Conservation (phyloP, 2,888 invertebrate species). For the Spisula subtruncata region DNA sequence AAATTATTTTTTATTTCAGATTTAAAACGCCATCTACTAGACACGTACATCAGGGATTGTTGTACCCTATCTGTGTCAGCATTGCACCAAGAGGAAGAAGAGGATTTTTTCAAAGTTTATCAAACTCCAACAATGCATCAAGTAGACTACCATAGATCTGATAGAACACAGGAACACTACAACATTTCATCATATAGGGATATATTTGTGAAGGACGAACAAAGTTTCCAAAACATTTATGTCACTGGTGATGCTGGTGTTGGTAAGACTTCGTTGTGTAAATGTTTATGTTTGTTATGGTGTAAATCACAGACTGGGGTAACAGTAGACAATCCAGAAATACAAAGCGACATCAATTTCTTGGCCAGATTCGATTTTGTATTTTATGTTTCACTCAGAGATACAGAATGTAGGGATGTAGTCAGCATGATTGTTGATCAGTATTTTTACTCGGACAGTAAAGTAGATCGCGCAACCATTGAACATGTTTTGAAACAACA, state of each 20-base stretch:
- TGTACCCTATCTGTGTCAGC: background rate
- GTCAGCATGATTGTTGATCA: background rate
- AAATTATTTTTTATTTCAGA: too few relatives aligned
- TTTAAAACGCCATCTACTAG: background rate
- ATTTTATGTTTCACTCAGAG: background rate
- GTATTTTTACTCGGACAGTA: background rate
- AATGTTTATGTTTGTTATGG: background rate
- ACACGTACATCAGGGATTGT: background rate
- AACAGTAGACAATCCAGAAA: background rate
- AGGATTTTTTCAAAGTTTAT: background rate
- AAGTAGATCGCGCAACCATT: background rate
- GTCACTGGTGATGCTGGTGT: background rate
- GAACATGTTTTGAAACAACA: background rate
- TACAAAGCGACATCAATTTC: background rate
- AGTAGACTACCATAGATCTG: background rate
- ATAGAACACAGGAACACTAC: background rate
- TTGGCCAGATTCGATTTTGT: background rate
- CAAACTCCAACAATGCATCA: background rate
- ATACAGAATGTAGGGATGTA: background rate
- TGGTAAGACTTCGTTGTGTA: background rate
- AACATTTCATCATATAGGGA: background rate
- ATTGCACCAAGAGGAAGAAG: background rate
- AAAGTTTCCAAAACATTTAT: background rate
- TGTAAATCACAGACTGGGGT: background rate
- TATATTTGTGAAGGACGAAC: background rate